Conservation (phyloP, 1,140 invertebrate species). For the Leguminivora glycinivorella region DNA sequence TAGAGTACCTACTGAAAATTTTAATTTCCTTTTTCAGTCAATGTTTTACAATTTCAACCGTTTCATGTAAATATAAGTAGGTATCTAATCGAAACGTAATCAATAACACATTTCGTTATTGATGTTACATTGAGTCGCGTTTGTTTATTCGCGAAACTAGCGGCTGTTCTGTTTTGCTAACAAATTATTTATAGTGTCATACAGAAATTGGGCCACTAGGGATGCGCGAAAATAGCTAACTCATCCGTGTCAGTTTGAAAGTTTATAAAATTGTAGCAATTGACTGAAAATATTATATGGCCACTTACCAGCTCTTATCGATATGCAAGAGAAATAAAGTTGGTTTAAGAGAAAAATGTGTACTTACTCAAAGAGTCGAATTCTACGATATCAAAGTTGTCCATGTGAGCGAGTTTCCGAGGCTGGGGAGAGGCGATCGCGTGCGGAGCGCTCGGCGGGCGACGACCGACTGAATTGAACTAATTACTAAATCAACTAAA, state of each 20-base stretch:
- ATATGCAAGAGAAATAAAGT: neutral
- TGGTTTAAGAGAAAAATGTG: conserved; percentile 22
- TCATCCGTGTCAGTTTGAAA: conserved; percentile 6
- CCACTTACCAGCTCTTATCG: neutral
- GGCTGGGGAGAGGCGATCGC: conserved; percentile 14
- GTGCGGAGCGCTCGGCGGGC: conserved; percentile 49
- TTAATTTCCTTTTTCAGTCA: no score
- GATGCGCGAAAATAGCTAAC: conserved; percentile 14
- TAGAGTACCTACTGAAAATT: no score
- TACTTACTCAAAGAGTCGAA: conserved; percentile 67
- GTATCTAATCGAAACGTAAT: neutral
- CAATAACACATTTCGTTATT: neutral
- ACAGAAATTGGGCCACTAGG: conserved; percentile 8
- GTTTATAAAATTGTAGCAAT: conserved; percentile 2
- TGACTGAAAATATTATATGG: neutral
- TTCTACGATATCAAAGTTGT: conserved; percentile 60
- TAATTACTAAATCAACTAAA: no score
- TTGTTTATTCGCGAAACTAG: conserved; percentile 18
- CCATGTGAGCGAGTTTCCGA: conserved; percentile 46
- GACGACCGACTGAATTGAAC: conserved; percentile 52
- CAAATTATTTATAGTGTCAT: conserved; percentile 21
- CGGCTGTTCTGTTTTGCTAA: conserved; percentile 4
- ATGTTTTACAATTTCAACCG: no score
- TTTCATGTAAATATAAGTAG: no score
- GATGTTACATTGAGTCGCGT: neutral